Percentiles rank a stretch among this genome's conserved stretches.
Evolutionary conservation across 1,140 invertebrate genomes (phyloP).

Genomic region (Neotoxoptera formosana): DNA sequence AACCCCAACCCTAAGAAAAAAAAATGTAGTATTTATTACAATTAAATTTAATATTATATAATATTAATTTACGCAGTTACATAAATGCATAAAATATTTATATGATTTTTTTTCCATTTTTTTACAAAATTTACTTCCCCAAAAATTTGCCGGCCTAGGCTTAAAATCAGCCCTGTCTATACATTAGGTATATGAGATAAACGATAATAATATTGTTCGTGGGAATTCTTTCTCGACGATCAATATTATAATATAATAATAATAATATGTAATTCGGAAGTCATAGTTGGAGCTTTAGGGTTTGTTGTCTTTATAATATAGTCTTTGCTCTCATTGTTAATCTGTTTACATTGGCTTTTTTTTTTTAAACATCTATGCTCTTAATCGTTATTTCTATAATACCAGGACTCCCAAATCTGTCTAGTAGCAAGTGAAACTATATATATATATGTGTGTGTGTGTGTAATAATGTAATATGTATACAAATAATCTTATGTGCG

Average conservation of each 20-base stretch:
- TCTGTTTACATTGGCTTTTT: not conserved
- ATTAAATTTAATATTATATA: too few relatives aligned
- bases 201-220: not conserved
- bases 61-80: too few relatives aligned
- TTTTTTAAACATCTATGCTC: not conserved
- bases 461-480: not conserved
- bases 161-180: too few relatives aligned
- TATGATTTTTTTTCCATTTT: too few relatives aligned
- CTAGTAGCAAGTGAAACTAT: not conserved
- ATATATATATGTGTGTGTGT: not conserved
- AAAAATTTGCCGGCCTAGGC: too few relatives aligned
- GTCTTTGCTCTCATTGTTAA: not conserved
- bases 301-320: too few relatives aligned
- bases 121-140: too few relatives aligned
- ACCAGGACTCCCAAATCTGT: not conserved
- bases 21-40: too few relatives aligned
- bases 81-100: too few relatives aligned
- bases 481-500: not conserved
- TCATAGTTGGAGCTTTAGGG: not conserved
- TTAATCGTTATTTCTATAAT: not conserved
- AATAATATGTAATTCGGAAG: not conserved
- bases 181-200: not conserved
- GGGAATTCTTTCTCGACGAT: not conserved
- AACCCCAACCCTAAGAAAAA: too few relatives aligned
- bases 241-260: too few relatives aligned